phyloP scores from a whole-genome alignment of 2,797 vertebrate species.

The Sebastes diaconus region DNA sequence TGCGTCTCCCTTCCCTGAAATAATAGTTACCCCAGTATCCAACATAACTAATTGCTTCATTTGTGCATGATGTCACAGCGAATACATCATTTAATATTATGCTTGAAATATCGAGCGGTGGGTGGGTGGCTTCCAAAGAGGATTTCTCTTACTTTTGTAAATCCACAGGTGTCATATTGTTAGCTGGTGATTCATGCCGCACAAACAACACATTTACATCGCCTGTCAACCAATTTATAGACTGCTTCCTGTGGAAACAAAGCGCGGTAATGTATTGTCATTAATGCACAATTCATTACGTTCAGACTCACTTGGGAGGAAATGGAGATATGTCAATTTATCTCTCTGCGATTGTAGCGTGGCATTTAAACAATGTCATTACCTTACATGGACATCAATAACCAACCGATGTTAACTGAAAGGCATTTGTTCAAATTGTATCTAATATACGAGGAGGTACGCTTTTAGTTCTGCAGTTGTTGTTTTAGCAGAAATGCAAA shows the following conservation, averaged over 20 bases:
- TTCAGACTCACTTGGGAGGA: constrained; percentile 43
- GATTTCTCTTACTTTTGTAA: constrained; percentile 54
- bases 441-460: neutral
- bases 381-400: constrained; percentile 53
- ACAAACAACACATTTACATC: constrained; percentile 65
- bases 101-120: constrained; percentile 36
- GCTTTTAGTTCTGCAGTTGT: constrained; percentile 14
- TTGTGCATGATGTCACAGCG: constrained; percentile 36
- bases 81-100: constrained; percentile 43
- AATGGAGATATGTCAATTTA: constrained; percentile 55
- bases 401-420: constrained; percentile 47
- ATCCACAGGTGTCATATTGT: constrained; percentile 65
- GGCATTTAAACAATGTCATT: constrained; percentile 72
- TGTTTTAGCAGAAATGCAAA: constrained; percentile 10
- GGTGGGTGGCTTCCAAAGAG: constrained; percentile 35
- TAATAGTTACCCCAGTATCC: constrained; percentile 44
- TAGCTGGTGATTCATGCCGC: constrained; percentile 59
- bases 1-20: constrained; percentile 16
- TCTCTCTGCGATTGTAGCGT: constrained; percentile 51
- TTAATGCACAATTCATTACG: constrained; percentile 59
- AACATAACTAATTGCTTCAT: constrained; percentile 55
- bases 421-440: constrained; percentile 44
- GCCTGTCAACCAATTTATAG: constrained; percentile 52
- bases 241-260: constrained; percentile 60
- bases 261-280: constrained; percentile 59